Conservation (phyloP, 2,888 invertebrate species). For the Melanostoma mellinum region DNA sequence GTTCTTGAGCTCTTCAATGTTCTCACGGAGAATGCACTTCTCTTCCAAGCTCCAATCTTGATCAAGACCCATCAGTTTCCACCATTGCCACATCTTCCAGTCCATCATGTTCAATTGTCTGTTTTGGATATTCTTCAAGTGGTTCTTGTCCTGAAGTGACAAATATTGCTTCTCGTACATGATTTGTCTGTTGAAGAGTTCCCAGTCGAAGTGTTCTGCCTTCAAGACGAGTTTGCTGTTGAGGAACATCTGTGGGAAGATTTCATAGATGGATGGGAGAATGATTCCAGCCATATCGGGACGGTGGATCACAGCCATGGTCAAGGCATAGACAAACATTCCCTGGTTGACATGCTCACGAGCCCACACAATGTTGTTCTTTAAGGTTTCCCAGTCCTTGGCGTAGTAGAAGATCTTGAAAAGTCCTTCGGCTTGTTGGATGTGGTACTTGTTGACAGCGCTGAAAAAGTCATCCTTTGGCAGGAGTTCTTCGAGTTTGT, state of each 20-base stretch:
- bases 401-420: conserved; percentile 86
- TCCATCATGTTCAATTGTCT: conserved; percentile 75
- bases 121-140: conserved; percentile 23
- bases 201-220: conserved; percentile 74
- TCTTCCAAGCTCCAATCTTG: conserved; percentile 76
- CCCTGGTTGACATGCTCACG: conserved; percentile 85
- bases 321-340: conserved; percentile 84
- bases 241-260: conserved; percentile 85
- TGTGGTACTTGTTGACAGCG: conserved; percentile 33
- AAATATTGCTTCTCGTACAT: conserved; percentile 77
- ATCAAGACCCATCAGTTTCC: conserved; percentile 79
- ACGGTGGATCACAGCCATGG: conserved; percentile 84
- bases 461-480: conserved; percentile 66
- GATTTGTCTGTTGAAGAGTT: conserved; percentile 76
- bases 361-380: conserved; percentile 86
- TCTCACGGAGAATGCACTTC: conserved; percentile 77
- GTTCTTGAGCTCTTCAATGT: conserved; percentile 75
- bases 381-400: conserved; percentile 87
- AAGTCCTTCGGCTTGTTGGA: conserved; percentile 84
- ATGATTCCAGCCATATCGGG: conserved; percentile 83
- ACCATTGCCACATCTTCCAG: conserved; percentile 79
- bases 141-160: conserved; percentile 22
- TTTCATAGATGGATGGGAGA: conserved; percentile 86
- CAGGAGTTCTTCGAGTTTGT: conserved; percentile 81
- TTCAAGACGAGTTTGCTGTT: conserved; percentile 83